phyloP scores from a whole-genome alignment of 1,140 invertebrate species.

The Hirudo medicinalis region DNA sequence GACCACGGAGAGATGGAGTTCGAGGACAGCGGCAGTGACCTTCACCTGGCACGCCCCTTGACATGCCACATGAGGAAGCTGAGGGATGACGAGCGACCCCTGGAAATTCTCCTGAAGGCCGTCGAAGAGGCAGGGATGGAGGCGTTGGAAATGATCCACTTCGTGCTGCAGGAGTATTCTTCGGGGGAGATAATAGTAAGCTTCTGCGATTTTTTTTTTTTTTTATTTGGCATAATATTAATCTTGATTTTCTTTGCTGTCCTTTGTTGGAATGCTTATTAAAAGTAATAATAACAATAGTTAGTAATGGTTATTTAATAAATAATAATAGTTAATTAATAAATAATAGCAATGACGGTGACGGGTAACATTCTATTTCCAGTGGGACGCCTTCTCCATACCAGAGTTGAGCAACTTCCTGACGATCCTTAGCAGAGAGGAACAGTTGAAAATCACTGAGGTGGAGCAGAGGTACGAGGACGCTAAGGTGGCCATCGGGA shows the following conservation, averaged over 20 bases:
- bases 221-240: background rate
- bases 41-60: background rate
- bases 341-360: background rate
- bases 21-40: background rate
- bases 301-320: background rate
- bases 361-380: background rate
- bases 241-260: background rate
- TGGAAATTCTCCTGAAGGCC: constrained; percentile 44
- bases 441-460: constrained; percentile 42
- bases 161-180: constrained; percentile 52
- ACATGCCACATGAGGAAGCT: constrained; percentile 39
- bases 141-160: constrained; percentile 39
- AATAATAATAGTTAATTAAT: background rate
- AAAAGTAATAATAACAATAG: background rate
- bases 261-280: background rate
- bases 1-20: too few relatives aligned
- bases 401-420: constrained; percentile 51
- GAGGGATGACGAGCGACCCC: constrained; percentile 44
- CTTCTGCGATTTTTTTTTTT: background rate
- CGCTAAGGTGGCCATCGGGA: too few relatives aligned
- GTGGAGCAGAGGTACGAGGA: too few relatives aligned
- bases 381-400: constrained; percentile 51
- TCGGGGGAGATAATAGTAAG: constrained; percentile 49
- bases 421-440: constrained; percentile 47
- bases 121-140: constrained; percentile 27